Evolutionary conservation across 2,888 invertebrate species (phyloP), one percentile per base, ranked within the genome.

Genomic region (Deilephila porcellus): DNA sequence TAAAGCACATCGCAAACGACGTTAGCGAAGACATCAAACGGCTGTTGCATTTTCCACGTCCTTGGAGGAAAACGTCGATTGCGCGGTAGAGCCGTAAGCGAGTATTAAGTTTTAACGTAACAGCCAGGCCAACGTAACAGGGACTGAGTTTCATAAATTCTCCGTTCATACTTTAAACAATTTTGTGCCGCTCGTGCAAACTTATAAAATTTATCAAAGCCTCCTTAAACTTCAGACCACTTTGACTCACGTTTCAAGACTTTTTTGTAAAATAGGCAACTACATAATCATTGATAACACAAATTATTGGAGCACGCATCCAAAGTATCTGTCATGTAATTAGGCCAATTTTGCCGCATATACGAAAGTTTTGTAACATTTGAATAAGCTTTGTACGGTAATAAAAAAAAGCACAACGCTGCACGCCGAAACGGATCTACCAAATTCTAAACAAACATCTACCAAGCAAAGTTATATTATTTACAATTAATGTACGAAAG

Each of bases 131-230:
- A 67, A 67, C 67, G 67, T 67, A 25, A 67, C 25, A 25, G 25
- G 52, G 17, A 52, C 67, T 67, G 45, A 52, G 25, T 67, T 67
- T 52, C 67, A 64, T 67, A 67, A 67, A 67, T 67, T 52, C 25
- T 67, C 25, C 25, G 52, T 52, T 52, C 67, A 45, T 52, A 67
- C 52, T 52, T 52, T 67, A 52, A 67, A 45, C 64, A 45, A 67
- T 67, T 67, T 45, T 37, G n/a, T 64, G 64, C 37, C 64, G 37
- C 37, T 67, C 45, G 45, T 67, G 64, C 14, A 67, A 67, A 67
- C 64, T 64, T 64, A 67, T 67, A 45, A 67, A 67, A 67, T 67
- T 67, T 67, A 45, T 67, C 64, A 67, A 67, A 67, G 64, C 45
- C 45, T 67, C 45, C 45, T 67, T 67, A 20, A 67, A 67, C 20